These are phyloP conservation scores for Aphaenogaster ashmeadi DNA, from an alignment of 1,140 invertebrate genomes.

Conservation along the genomic window DNA sequence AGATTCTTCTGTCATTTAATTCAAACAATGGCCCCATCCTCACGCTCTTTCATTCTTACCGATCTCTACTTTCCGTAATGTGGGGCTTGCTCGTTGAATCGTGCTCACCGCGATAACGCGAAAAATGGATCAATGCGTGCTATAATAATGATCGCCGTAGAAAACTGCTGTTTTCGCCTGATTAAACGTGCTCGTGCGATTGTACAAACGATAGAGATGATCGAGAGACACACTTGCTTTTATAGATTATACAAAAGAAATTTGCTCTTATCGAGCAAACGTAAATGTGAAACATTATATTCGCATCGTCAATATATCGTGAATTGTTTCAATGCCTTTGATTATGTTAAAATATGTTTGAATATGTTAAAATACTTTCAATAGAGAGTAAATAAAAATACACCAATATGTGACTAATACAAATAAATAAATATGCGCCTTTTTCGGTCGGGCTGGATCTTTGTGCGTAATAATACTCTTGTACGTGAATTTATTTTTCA, in stretches of 20 bases:
- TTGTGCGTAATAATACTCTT: too few species aligned
- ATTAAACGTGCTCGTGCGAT: background rate
- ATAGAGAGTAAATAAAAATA: too few species aligned
- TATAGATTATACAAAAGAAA: slow-evolving; percentile 23
- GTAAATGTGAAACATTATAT: background rate
- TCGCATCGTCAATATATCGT: background rate
- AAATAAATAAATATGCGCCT: too few species aligned
- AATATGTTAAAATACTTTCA: background rate
- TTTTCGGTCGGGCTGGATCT: too few species aligned
- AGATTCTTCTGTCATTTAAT: slow-evolving; percentile 17
- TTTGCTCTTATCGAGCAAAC: slow-evolving; percentile 9
- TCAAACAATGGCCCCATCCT: slow-evolving; percentile 7
- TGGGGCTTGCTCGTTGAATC: slow-evolving; percentile 45
- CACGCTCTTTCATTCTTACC: slow-evolving; percentile 35
- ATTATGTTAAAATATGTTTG: background rate
- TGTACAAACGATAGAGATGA: background rate
- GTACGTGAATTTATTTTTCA: too few species aligned
- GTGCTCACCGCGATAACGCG: slow-evolving; percentile 43
- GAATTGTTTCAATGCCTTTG: background rate
- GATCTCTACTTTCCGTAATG: slow-evolving; percentile 21
- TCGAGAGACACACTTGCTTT: background rate
- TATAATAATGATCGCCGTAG: slow-evolving; percentile 36
- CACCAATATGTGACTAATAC: too few species aligned
- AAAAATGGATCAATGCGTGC: slow-evolving; percentile 39
- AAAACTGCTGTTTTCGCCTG: slow-evolving; percentile 9